phyloP scores from a whole-genome alignment of 2,797 vertebrate species.

The Phoebastria nigripes region DNA sequence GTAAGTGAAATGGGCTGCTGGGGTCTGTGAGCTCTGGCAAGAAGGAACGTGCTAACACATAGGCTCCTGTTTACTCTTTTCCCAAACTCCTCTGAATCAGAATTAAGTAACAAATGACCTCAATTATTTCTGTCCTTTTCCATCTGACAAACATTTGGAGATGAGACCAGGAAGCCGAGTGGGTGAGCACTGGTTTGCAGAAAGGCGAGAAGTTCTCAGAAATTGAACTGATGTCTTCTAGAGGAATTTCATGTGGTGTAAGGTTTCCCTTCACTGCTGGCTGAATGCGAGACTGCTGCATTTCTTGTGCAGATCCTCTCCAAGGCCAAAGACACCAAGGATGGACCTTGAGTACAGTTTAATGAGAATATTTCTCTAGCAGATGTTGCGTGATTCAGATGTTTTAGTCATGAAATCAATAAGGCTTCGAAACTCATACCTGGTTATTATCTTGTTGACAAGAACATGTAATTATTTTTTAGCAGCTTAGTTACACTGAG shows the following conservation, averaged over 20 bases:
- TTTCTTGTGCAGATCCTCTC: background rate
- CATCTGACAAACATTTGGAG: background rate
- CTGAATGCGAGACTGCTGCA: background rate
- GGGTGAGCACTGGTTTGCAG: background rate
- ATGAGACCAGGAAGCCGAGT: background rate
- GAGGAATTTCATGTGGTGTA: background rate
- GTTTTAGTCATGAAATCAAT: background rate
- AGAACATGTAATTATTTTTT: background rate
- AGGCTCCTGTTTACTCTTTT: background rate
- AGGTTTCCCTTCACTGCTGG: background rate
- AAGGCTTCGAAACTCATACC: background rate
- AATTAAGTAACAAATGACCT: background rate
- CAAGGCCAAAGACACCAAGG: background rate
- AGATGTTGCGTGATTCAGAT: background rate
- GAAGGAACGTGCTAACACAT: background rate
- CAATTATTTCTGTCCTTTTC: background rate
- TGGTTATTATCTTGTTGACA: background rate
- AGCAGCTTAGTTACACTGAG: background rate
- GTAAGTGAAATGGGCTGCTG: background rate
- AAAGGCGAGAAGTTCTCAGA: background rate
- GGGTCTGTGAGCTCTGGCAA: background rate
- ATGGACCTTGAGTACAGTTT: background rate
- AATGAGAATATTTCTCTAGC: background rate
- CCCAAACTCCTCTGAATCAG: background rate
- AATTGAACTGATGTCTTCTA: background rate